Evolutionary conservation across 2,888 invertebrate genomes (phyloP).

Genomic region (Drosophila atroscutellata): DNA sequence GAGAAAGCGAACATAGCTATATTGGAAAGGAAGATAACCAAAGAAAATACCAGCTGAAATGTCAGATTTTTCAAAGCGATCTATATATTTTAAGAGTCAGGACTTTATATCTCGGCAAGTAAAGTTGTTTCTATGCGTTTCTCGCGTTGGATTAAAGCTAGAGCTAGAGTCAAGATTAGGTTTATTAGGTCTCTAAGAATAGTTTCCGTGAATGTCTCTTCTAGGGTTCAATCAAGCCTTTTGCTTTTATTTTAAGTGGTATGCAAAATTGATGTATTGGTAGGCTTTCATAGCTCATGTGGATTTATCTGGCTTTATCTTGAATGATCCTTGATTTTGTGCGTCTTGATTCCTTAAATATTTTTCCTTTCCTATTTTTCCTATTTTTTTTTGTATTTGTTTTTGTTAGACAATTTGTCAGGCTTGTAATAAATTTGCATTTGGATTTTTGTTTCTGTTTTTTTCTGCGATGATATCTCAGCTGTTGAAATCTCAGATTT

Average conservation of each 20-base stretch:
- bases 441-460: too few species aligned
- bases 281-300: not conserved
- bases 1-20: fast-evolving
- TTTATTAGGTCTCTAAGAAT: not conserved
- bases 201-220: not conserved
- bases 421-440: too few species aligned
- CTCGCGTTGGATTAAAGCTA: not conserved
- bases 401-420: too few species aligned
- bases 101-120: not conserved
- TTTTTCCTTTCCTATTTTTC: not conserved
- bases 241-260: not conserved
- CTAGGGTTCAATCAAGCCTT: not conserved
- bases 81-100: not conserved
- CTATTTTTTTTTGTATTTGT: too few species aligned
- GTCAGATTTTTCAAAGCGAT: not conserved
- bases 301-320: not conserved
- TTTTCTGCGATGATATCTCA: too few species aligned
- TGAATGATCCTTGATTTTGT: not conserved
- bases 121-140: not conserved
- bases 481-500: too few species aligned
- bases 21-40: too few species aligned
- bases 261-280: not conserved
- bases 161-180: too few species aligned
- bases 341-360: not conserved
- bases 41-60: not conserved